Base-by-base conservation (phyloP, 2,113 vertebrate genomes). In the Tursiops truncatus region DNA sequence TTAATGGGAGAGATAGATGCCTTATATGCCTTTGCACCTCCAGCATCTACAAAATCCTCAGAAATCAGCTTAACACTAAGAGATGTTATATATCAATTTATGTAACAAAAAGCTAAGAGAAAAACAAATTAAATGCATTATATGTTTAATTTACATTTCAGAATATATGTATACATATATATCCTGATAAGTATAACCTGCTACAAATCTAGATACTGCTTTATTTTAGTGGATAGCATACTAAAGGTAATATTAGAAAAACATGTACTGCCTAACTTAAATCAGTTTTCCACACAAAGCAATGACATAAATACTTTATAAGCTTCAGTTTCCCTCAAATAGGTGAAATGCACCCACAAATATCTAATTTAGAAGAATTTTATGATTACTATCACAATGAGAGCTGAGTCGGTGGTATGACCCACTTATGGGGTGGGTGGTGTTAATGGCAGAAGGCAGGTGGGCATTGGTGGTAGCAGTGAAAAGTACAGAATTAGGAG, bases 161-260 rank as follows among this genome's bases (percentile, higher is more conserved):
- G 58, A 95, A 95, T 89, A 94, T 36, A 70, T 50, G 20, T 60
- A 60, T 13, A 60, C 68, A 76, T 33, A 77, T 62, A 50, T 76
- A 38, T 84, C 33, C 79, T 76, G 33, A 79, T 85, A 85, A 56
- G 41, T 41, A 65, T 56, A 92, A 92, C 41, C 23, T 74, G 31
- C 38, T 47, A 88, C 44, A 82, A 88, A 88, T 82, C 89, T 88
- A 90, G 47, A 95, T 17, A 47, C 31, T 90, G 79, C 31, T 95
- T 76, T 90, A 68, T 77, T 95, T 85, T 90, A 82, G 25, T 44
- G 23, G 23, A 38, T 58, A 74, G 31, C 23, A 76, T 73, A 65
- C 56, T 31, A 63, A 81, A 60, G 70, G 53, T 88, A 81, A 68
- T 84, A 76, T 83, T 91, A 81, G 65, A 25, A 71, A 89, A 81